phyloP scores from a whole-genome alignment of 30 jellyfish, hydroid and myxozoan species.

The Clytia hemisphaerica region DNA sequence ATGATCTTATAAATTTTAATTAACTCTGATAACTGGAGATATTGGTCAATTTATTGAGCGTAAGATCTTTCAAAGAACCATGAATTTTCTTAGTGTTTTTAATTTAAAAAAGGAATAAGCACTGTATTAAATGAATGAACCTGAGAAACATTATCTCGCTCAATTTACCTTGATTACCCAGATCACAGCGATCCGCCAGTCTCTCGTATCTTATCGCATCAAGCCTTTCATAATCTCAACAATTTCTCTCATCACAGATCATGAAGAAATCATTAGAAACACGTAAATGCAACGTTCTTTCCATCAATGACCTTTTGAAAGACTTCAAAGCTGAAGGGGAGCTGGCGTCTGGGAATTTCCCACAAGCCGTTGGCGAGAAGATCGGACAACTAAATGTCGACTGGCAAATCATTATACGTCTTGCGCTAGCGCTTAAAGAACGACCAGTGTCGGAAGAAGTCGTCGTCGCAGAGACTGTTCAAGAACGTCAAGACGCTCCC shows the following conservation, averaged over 20 bases:
- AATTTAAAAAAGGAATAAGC: too few species aligned
- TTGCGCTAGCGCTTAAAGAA: constrained; percentile 63
- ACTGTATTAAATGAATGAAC: too few species aligned
- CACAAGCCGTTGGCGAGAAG: constrained; percentile 91
- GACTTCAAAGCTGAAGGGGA: constrained; percentile 91
- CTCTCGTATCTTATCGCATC: too few species aligned
- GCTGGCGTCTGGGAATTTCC: constrained; percentile 69
- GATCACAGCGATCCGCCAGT: too few species aligned
- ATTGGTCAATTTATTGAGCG: too few species aligned
- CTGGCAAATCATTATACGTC: constrained; percentile 80
- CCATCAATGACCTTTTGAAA: constrained; percentile 57
- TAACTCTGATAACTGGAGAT: too few species aligned
- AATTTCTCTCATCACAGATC: constrained; percentile 48
- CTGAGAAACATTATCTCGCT: too few species aligned
- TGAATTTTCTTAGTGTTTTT: too few species aligned
- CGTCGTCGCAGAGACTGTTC: constrained; percentile 61
- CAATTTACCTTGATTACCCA: too few species aligned
- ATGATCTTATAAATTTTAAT: too few species aligned
- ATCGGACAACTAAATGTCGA: constrained; percentile 69
- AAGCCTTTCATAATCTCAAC: too few species aligned
- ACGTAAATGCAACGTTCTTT: constrained; percentile 73
- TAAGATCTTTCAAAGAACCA: too few species aligned
- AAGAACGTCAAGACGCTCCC: constrained; percentile 51
- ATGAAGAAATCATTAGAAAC: constrained; percentile 75
- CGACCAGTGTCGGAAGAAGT: constrained; percentile 49